Conservation (phyloP, 2,113 vertebrate species). For the Lucifuga dentata region DNA sequence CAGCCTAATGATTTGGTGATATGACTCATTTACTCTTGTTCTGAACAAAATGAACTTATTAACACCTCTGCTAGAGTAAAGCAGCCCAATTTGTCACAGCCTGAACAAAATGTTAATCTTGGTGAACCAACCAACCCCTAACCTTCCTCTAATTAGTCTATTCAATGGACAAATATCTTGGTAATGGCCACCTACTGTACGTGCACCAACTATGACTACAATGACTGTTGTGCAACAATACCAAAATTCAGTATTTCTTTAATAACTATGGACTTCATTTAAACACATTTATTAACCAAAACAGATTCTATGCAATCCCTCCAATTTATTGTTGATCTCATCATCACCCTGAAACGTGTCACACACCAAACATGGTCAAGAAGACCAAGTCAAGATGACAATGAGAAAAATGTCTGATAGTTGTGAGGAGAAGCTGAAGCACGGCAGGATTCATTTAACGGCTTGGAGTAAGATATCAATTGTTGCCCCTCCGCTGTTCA, state of each 20-base stretch:
- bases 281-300: no score
- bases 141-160: slow-evolving; percentile 12
- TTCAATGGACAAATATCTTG: slow-evolving; percentile 29
- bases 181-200: slow-evolving; percentile 23
- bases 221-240: not conserved
- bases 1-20: slow-evolving; percentile 3
- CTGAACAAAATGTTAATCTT: slow-evolving; percentile 30
- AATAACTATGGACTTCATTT: no score
- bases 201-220: slow-evolving; percentile 12
- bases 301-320: no score
- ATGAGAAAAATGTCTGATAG: no score
- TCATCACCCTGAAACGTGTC: no score
- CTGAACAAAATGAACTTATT: slow-evolving; percentile 33
- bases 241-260: not conserved
- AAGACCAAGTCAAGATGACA: no score
- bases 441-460: no score
- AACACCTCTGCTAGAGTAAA: slow-evolving; percentile 25
- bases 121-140: slow-evolving; percentile 32
- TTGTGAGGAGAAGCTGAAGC: no score
- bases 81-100: slow-evolving; percentile 5
- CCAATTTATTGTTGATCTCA: no score
- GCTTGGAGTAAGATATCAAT: no score
- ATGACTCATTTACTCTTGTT: slow-evolving; percentile 28
- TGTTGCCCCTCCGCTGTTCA: no score
- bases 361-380: no score